Conservation (phyloP, 2,888 invertebrate genomes). For the Monoplex corrugatus region DNA sequence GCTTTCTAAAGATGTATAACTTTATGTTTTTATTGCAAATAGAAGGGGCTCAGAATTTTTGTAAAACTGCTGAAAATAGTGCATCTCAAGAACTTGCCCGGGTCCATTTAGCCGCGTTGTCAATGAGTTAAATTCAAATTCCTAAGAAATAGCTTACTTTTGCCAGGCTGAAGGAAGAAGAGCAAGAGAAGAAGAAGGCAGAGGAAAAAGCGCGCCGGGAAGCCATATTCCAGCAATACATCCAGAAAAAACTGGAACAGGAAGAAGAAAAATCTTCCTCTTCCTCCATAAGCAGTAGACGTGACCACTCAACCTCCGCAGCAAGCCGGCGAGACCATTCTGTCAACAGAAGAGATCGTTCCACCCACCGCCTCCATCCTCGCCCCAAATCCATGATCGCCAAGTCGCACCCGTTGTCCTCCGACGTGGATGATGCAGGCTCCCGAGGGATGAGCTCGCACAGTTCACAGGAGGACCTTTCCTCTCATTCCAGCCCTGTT, state of each 20-base stretch:
- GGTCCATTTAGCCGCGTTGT: too few relatives aligned
- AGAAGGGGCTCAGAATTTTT: too few relatives aligned
- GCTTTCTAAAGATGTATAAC: too few relatives aligned
- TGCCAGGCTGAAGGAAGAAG: slow-evolving; percentile 86
- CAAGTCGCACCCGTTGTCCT: slow-evolving; percentile 58
- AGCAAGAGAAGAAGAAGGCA: slow-evolving; percentile 86
- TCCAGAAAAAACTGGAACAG: slow-evolving; percentile 95
- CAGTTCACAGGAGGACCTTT: slow-evolving; percentile 74
- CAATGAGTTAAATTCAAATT: too few relatives aligned
- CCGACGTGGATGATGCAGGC: background rate
- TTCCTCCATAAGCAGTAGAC: slow-evolving; percentile 52
- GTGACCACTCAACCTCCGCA: slow-evolving; percentile 33
- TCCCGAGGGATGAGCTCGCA: slow-evolving; percentile 59
- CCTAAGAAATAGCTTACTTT: too few relatives aligned
- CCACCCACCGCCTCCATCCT: slow-evolving; percentile 62
- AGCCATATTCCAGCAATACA: slow-evolving; percentile 94
- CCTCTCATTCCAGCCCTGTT: slow-evolving; percentile 55
- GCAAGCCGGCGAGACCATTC: background rate
- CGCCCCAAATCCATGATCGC: slow-evolving; percentile 76
- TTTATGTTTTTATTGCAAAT: too few relatives aligned
- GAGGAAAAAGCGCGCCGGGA: slow-evolving; percentile 93
- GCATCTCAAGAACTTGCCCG: too few relatives aligned
- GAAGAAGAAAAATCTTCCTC: slow-evolving; percentile 85
- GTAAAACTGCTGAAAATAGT: too few relatives aligned
- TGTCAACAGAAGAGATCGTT: slow-evolving; percentile 39